Conservation (phyloP, 2,113 vertebrate genomes). For the Oplegnathus fasciatus region DNA sequence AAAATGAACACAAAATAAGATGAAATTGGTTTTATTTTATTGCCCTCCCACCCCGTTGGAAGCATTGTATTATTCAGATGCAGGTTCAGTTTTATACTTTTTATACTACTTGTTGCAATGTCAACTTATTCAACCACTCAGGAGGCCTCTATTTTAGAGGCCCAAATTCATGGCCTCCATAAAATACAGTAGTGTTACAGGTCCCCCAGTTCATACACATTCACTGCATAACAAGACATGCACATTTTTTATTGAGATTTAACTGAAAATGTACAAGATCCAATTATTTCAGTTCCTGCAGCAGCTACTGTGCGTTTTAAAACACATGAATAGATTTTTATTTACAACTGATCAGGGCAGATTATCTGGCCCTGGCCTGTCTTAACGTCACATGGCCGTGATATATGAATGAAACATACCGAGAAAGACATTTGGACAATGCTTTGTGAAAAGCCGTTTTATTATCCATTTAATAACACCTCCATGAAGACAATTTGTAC, state of each 20-base stretch:
- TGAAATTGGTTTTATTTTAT: not conserved
- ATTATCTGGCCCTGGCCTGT: not conserved
- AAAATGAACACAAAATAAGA: not conserved
- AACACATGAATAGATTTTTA: not conserved
- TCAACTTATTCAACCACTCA: not conserved
- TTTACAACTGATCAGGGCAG: not conserved
- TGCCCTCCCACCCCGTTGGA: not conserved
- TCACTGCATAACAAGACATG: not conserved
- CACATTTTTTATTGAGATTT: not conserved
- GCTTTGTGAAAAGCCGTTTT: conserved; percentile 86
- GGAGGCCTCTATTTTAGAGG: not conserved
- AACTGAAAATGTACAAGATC: not conserved
- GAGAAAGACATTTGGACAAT: conserved; percentile 61
- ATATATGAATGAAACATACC: conserved; percentile 40
- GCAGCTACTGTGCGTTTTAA: not conserved
- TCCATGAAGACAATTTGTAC: conserved; percentile 90
- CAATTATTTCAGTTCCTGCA: not conserved
- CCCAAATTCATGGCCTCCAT: conserved; percentile 1
- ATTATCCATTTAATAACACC: conserved; percentile 87
- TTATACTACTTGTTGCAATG: not conserved
- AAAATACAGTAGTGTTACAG: not conserved
- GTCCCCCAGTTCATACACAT: not conserved
- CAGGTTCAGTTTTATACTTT: not conserved
- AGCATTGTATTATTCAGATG: not conserved
- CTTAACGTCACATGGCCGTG: not conserved